These are phyloP conservation scores for Morpho helenor DNA, from an alignment of 2,888 invertebrate species.

Conservation along the genomic window DNA sequence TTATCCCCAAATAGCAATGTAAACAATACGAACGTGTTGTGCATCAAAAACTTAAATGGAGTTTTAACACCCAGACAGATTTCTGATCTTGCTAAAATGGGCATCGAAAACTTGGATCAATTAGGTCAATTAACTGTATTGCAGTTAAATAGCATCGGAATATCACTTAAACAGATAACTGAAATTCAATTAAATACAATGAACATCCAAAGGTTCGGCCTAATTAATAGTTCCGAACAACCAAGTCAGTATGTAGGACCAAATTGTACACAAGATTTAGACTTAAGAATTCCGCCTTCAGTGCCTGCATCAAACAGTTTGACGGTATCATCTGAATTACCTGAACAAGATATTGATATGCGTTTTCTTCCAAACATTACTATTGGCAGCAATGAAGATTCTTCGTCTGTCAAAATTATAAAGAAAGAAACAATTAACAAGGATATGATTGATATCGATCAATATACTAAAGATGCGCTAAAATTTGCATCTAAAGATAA, in stretches of 20 bases:
- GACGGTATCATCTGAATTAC: conserved; percentile 48
- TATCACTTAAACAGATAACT: conserved; percentile 79
- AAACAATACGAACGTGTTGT: conserved; percentile 62
- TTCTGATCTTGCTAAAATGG: conserved; percentile 78
- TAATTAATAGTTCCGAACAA: conserved; percentile 55
- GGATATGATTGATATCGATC: conserved; percentile 74
- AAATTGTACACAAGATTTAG: conserved; percentile 59
- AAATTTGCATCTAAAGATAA: conserved; percentile 73
- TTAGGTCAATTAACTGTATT: conserved; percentile 80
- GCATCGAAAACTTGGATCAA: conserved; percentile 81
- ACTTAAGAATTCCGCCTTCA: conserved; percentile 66
- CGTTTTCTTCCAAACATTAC: conserved; percentile 56
- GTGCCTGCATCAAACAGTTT: conserved; percentile 44
- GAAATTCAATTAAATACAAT: conserved; percentile 81
- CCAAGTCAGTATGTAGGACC: conserved; percentile 43
- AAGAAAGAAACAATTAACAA: conserved; percentile 50
- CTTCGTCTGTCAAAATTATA: conserved; percentile 30
- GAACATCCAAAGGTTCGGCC: conserved; percentile 77
- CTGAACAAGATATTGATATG: conserved; percentile 73
- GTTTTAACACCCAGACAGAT: conserved; percentile 79
- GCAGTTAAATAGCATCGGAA: conserved; percentile 79
- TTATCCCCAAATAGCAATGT: conserved; percentile 48
- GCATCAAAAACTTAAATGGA: conserved; percentile 78
- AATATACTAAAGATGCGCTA: conserved; percentile 75
- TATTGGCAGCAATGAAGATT: conserved; percentile 39